Evolutionary conservation across 2,797 vertebrate genomes (phyloP).

Genomic region (Calcarius lapponicus): DNA sequence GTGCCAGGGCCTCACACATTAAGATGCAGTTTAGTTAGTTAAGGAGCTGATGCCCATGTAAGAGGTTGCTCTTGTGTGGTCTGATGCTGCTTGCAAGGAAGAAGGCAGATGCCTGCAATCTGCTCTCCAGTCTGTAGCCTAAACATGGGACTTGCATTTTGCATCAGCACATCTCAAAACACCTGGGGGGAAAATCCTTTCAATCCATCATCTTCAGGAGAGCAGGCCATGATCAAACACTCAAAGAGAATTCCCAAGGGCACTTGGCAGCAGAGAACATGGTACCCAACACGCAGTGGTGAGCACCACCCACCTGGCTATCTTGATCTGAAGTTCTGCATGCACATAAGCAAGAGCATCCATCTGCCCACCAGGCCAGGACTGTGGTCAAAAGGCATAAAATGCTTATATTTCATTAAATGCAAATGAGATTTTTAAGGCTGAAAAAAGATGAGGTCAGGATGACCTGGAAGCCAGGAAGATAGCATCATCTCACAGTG

Average conservation of each 20-base stretch:
- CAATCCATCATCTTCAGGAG: not conserved
- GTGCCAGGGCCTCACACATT: not conserved
- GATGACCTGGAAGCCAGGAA: not conserved
- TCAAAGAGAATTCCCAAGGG: not conserved
- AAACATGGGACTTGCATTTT: not conserved
- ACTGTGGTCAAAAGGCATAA: not conserved
- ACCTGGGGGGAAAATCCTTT: rapidly evolving
- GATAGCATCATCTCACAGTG: not conserved
- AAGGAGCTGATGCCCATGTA: not conserved
- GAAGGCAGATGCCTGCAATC: not conserved
- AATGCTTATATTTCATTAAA: not conserved
- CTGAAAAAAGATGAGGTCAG: not conserved
- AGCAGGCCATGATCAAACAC: not conserved
- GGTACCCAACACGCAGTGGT: rapidly evolving
- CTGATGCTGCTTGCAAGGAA: not conserved
- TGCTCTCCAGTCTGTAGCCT: not conserved
- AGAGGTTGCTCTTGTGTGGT: not conserved
- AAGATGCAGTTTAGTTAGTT: not conserved
- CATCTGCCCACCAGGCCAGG: not conserved
- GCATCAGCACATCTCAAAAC: not conserved
- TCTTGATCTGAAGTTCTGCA: not conserved
- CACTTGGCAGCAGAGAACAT: not conserved
- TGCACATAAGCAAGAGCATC: rapidly evolving
- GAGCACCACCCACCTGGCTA: not conserved
- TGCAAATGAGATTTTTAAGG: not conserved